Percentiles rank a stretch among this genome's conserved stretches.
These are phyloP conservation scores for Theretra japonica DNA, from an alignment of 2,888 invertebrate genomes.

Conservation along the genomic window DNA sequence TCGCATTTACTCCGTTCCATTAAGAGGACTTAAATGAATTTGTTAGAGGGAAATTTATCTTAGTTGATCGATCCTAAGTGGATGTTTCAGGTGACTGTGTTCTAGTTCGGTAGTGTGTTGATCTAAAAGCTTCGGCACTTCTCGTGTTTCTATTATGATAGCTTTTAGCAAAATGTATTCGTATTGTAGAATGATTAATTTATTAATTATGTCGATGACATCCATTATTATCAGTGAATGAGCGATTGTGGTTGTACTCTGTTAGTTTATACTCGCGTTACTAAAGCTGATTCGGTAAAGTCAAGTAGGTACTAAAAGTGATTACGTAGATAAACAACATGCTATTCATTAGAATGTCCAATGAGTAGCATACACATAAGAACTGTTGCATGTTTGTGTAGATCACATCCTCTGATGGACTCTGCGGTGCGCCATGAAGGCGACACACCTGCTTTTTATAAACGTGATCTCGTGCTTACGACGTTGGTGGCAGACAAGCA, in stretches of 20 bases:
- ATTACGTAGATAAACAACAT: neutral
- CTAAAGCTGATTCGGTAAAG: no score
- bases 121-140: neutral
- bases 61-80: constrained; percentile 6
- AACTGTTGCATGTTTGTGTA: constrained; percentile 40
- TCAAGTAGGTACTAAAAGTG: neutral
- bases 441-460: constrained; percentile 86
- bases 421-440: constrained; percentile 87
- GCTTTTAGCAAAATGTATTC: neutral
- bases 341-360: neutral
- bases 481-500: constrained; percentile 86
- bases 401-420: constrained; percentile 90
- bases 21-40: constrained; percentile 27
- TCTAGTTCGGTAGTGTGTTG: neutral
- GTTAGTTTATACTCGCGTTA: no score
- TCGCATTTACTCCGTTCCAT: constrained; percentile 26
- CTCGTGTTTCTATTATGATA: neutral
- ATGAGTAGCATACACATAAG: neutral
- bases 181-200: no score
- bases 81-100: constrained; percentile 14
- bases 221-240: no score
- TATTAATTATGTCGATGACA: no score
- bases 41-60: constrained; percentile 9
- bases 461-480: constrained; percentile 85
- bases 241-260: no score